Evolutionary conservation across 2,797 vertebrate species (phyloP).

Genomic region (Xiphorhynchus erythropygius): DNA sequence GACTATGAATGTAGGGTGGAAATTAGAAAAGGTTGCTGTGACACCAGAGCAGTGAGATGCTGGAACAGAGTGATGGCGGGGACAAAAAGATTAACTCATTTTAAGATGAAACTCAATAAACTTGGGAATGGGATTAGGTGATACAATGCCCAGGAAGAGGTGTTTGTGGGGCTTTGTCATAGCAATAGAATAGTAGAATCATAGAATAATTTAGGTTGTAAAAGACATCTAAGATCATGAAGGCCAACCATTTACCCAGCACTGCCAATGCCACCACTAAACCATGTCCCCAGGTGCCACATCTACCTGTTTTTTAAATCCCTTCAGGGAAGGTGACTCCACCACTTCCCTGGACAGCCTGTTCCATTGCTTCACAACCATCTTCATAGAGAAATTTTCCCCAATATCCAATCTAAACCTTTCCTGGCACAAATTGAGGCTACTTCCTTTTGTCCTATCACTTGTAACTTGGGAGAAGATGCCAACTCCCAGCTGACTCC

Average conservation of each 20-base stretch:
- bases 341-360: neutral
- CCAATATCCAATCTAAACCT: neutral
- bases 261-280: neutral
- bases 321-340: neutral
- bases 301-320: neutral
- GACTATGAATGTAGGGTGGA: neutral
- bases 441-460: neutral
- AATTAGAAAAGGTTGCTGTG: neutral
- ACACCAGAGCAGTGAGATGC: neutral
- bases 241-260: neutral
- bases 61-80: neutral
- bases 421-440: neutral
- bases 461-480: neutral
- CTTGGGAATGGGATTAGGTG: neutral
- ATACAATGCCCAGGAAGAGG: neutral
- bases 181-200: neutral
- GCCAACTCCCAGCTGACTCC: neutral
- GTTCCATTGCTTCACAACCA: neutral
- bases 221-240: fast-evolving
- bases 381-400: neutral
- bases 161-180: neutral
- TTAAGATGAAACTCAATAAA: neutral
- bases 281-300: neutral
- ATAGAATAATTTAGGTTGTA: neutral
- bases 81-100: neutral